Percentiles rank a stretch among this genome's conserved stretches.
Evolutionary conservation across 1,140 invertebrate genomes (phyloP).

Genomic region (Microplitis mediator): DNA sequence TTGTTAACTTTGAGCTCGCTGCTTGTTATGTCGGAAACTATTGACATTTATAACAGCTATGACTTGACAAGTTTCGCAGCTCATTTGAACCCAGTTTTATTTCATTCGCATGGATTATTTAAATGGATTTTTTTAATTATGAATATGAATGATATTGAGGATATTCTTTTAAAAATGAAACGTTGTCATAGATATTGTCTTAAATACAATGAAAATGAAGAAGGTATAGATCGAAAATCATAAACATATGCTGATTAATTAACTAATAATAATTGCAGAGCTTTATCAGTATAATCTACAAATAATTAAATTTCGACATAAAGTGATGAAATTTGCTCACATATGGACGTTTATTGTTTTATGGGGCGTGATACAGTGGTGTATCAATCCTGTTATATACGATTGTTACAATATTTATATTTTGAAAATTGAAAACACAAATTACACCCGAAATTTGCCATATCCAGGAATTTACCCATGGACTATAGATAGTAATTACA

Average conservation of each 20-base stretch:
- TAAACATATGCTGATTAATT: too few species aligned
- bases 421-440: neutral
- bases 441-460: neutral
- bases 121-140: conserved; percentile 40
- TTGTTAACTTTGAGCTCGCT: conserved; percentile 22
- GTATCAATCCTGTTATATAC: conserved; percentile 33
- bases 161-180: conserved; percentile 31
- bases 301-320: too few species aligned
- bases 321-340: too few species aligned
- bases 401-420: conserved; percentile 1
- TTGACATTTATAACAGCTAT: conserved; percentile 18
- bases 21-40: conserved; percentile 28
- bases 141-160: conserved; percentile 19
- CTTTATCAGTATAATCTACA: too few species aligned
- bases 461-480: neutral
- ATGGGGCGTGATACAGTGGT: conserved; percentile 39
- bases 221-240: conserved; percentile 28
- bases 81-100: conserved; percentile 22
- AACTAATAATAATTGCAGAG: too few species aligned
- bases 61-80: conserved; percentile 29
- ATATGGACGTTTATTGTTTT: conserved; percentile 26
- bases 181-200: conserved; percentile 35
- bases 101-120: conserved; percentile 31
- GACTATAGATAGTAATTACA: neutral
- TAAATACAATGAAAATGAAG: conserved; percentile 27